phyloP scores from a whole-genome alignment of 2,888 invertebrate genomes.

The Hipparchia sbordonii region DNA sequence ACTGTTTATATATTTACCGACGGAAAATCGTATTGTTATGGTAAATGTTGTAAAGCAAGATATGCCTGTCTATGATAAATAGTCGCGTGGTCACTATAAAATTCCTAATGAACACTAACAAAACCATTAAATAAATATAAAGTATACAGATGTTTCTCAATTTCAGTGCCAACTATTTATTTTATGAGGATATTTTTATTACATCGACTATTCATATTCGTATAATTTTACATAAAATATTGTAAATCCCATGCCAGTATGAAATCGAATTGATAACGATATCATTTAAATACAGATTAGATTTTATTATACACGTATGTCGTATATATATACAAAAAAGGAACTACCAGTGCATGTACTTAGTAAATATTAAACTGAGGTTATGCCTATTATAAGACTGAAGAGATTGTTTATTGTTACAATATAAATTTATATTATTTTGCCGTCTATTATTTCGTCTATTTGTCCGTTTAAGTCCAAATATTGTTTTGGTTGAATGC shows the following conservation, averaged over 20 bases:
- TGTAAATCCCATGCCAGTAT: slow-evolving; percentile 47
- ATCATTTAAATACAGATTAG: slow-evolving; percentile 53
- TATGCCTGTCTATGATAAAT: neutral
- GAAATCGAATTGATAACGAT: slow-evolving; percentile 36
- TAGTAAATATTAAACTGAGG: slow-evolving; percentile 43
- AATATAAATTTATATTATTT: slow-evolving; percentile 9
- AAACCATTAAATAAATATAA: neutral
- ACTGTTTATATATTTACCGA: neutral
- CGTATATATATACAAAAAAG: slow-evolving; percentile 66
- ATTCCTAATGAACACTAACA: neutral
- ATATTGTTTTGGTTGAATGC: neutral
- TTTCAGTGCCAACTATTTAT: neutral
- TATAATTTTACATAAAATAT: slow-evolving; percentile 34
- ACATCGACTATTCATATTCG: slow-evolving; percentile 15
- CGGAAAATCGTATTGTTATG: neutral
- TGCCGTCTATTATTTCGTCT: slow-evolving; percentile 1
- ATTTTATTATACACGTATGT: slow-evolving; percentile 41
- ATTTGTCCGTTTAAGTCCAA: neutral
- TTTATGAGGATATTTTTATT: neutral
- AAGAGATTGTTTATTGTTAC: slow-evolving; percentile 19
- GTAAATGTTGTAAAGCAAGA: neutral
- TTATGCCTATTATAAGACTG: slow-evolving; percentile 29
- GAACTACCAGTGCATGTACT: slow-evolving; percentile 76
- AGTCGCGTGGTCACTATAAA: neutral
- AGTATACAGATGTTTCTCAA: neutral